These are phyloP conservation scores for Pandion haliaetus DNA, from an alignment of 2,113 vertebrate species.

Conservation along the genomic window DNA sequence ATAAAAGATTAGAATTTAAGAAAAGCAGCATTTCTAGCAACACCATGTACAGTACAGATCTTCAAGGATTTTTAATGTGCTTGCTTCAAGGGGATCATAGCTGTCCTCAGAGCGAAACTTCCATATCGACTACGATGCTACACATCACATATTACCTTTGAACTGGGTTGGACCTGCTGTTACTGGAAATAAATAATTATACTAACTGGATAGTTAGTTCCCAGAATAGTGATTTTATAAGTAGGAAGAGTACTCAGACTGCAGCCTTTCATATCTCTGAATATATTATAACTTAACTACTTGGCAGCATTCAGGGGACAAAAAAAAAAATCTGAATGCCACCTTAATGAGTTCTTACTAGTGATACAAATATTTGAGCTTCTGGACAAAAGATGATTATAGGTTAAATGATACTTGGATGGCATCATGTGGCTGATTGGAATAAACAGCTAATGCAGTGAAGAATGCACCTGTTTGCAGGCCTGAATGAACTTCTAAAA, in stretches of 20 bases:
- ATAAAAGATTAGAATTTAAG: not conserved
- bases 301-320: not conserved
- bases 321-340: not conserved
- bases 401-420: constrained; percentile 11
- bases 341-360: not conserved
- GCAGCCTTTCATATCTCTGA: not conserved
- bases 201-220: not conserved
- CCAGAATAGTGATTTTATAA: not conserved
- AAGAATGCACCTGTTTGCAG: not conserved
- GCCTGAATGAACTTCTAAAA: not conserved
- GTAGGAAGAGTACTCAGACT: not conserved
- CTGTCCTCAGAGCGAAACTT: not conserved
- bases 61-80: not conserved
- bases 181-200: not conserved
- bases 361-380: not conserved
- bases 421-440: not conserved
- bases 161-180: not conserved
- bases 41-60: not conserved
- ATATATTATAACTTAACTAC: not conserved
- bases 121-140: not conserved
- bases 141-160: constrained; percentile 4
- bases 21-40: not conserved
- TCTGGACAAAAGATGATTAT: not conserved
- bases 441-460: not conserved
- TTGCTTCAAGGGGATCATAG: not conserved